Evolutionary conservation across 2,797 vertebrate species (phyloP), one percentile per base, ranked within the genome.

Genomic region (Eupleurogrammus muticus): DNA sequence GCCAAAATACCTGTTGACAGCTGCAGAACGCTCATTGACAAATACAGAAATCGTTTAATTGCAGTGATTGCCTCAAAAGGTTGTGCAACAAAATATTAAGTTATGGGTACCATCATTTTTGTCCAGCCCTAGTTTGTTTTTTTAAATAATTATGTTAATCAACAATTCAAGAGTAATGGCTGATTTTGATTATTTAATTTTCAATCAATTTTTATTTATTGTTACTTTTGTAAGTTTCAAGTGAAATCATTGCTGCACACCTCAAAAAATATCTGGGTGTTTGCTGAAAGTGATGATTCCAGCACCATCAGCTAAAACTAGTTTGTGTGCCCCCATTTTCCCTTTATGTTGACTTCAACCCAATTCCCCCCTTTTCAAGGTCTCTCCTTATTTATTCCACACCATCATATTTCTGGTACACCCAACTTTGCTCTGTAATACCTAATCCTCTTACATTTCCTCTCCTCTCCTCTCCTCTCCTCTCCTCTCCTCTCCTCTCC

Each of bases 161-260:
- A n/a, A n/a, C n/a, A n/a, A n/a, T n/a, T n/a, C n/a, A n/a, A n/a
- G n/a, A n/a, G n/a, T n/a, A n/a, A n/a, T n/a, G n/a, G n/a, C n/a
- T n/a, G n/a, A n/a, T n/a, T n/a, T n/a, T n/a, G n/a, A n/a, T n/a
- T n/a, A n/a, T n/a, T n/a, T n/a, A n/a, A n/a, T n/a, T n/a, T n/a
- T n/a, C n/a, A n/a, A n/a, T n/a, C n/a, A n/a, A n/a, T n/a, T n/a
- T n/a, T n/a, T n/a, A n/a, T n/a, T n/a, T n/a, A n/a, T n/a, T n/a
- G n/a, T n/a, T n/a, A n/a, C n/a, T n/a, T n/a, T n/a, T n/a, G n/a
- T n/a, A n/a, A n/a, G n/a, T n/a, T n/a, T n/a, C n/a, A n/a, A n/a
- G n/a, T n/a, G n/a, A n/a, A n/a, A n/a, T n/a, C n/a, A n/a, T 85
- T 72, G 61, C 23, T 77, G 24, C 60, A 82, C 61, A 70, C 19